Base-by-base conservation (phyloP, 2,113 vertebrate species). In the Phalacrocorax carbo region DNA sequence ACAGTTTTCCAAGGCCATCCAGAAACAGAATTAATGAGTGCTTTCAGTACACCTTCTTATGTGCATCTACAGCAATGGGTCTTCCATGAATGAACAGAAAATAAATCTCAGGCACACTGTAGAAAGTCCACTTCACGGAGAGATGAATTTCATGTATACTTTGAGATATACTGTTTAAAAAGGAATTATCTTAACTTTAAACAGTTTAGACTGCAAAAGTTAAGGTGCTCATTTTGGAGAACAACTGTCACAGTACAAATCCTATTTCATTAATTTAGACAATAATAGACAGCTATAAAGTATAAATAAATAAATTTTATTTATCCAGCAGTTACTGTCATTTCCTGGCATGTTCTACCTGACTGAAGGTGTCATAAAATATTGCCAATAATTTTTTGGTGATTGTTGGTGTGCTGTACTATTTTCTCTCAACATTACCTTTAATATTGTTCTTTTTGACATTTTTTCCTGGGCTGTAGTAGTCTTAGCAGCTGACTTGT, bases 21-120 rank as follows among this genome's bases (percentile, higher is more conserved):
- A 96, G 88, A 95, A 94, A 54, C 42, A 94, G 44, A 86, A 93
- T 79, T 87, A 93, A 87, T 89, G 40, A 94, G 17, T 72, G 70
- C 60, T 95, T 93, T 76, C 64, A 89, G 19, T 69, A 68, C 46
- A 94, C 78, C 94, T 95, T 93, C 78, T 91, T 76, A 55, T 34
- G 40, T 88, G 32, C 82, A 84, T 81, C 83, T 95, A 71, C 25
- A 94, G 90, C 55, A 87, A 77, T 46, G 58, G 17, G 11, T 93
- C 27, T 91, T 94, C 80, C 25, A 27, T 82, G 66, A 94, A 75
- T 66, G 19, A 89, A 65, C 1, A 95, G 70, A 84, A 92, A 84
- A 91, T 91, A 87, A 92, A 94, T 86, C 81, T 76, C 27, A 57
- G 34, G 20, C 25, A 1, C 34, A 55, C 30, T 85, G 49, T 68